These are phyloP conservation scores for Sebastolobus alascanus DNA, from an alignment of 2,797 vertebrate species.

Conservation along the genomic window DNA sequence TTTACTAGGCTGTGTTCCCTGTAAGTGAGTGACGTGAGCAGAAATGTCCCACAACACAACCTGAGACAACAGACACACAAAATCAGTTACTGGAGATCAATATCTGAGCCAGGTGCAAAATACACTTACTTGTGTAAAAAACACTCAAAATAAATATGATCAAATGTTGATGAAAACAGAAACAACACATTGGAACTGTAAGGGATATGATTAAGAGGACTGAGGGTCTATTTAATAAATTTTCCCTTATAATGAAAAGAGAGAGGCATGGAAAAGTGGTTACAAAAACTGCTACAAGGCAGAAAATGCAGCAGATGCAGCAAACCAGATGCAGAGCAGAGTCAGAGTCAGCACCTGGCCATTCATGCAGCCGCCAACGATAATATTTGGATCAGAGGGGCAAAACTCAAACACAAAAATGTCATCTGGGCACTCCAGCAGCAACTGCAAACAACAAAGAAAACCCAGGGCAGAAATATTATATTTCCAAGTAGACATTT, in stretches of 20 bases:
- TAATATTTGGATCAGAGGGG: slow-evolving; percentile 91
- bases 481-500: slow-evolving; percentile 64
- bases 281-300: neutral
- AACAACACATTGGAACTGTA: neutral
- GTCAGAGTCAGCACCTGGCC: slow-evolving; percentile 89
- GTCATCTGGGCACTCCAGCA: slow-evolving; percentile 92
- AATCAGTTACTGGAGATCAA: slow-evolving; percentile 16
- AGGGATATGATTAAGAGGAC: neutral
- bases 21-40: slow-evolving; percentile 79
- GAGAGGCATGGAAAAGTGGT: neutral
- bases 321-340: slow-evolving; percentile 24
- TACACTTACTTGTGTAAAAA: neutral
- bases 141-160: neutral
- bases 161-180: neutral
- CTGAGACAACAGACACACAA: slow-evolving; percentile 74
- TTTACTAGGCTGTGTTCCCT: slow-evolving; percentile 69
- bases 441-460: slow-evolving; percentile 85
- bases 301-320: slow-evolving; percentile 21
- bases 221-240: neutral
- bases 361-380: slow-evolving; percentile 92
- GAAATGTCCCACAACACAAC: slow-evolving; percentile 94
- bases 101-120: neutral
- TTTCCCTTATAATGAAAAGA: slow-evolving; percentile 4
- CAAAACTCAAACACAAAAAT: slow-evolving; percentile 93
- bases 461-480: slow-evolving; percentile 49